Base-by-base conservation (phyloP, 1,140 invertebrate species). In the Drosophila carrolli region DNA sequence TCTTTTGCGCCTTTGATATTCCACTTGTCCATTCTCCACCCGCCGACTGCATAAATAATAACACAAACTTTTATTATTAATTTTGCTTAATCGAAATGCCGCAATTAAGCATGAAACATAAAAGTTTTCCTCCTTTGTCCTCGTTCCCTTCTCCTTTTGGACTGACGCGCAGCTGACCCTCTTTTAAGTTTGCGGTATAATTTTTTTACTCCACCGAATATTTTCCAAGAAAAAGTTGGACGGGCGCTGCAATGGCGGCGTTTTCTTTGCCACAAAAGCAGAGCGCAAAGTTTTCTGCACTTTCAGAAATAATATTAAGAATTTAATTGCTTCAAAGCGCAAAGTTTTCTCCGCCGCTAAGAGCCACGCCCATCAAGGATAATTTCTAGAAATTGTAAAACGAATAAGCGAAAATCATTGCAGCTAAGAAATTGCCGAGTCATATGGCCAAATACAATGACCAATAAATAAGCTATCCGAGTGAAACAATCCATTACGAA, bases 1-100 rank as follows among this genome's bases (percentile, higher is more conserved):
- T 63, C 72, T 48, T 72, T 72, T 74, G 9, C 57, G 56, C 47
- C 70, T 75, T 70, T 51, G 57, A 53, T 65, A 68, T 65, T 55
- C 58, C 44, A 4, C 59, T 65, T 51, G 40, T 75, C 37, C 35
- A 51, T 66, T 66, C 58, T 32, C 40, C 59, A 47, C 16, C 37
- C 37, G 9, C 56, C 56, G 65, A 62, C 70, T 82, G 74, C 74
- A 56, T 66, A 88, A 82, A 88, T 85, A 85, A 88, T 78, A 88
- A 82, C 57, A 88, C 59, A 85, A 88, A 85, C 75, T 85, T 85
- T 85, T 78, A 81, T 85, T 85, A 85, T 85, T 88, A 76, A 85
- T 85, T 85, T 85, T 88, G 76, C 82, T 85, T 85, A 85, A 85
- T 85, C 82, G 82, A 85, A 85, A 85, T 88, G 83, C 83, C 75